Base-by-base conservation (phyloP, 2,888 invertebrate genomes). In the Hyalella azteca region DNA sequence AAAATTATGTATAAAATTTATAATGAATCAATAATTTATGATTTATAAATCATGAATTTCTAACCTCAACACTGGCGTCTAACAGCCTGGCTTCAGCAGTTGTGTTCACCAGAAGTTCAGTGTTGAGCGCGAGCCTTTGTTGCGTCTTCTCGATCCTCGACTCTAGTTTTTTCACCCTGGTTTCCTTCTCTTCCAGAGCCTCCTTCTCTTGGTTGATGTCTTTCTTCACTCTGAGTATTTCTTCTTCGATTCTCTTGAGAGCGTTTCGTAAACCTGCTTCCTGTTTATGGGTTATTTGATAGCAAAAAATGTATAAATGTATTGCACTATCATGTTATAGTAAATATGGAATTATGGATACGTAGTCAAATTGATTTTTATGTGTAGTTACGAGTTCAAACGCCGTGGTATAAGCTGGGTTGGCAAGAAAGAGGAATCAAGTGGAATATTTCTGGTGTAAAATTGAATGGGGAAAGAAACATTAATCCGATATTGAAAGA, bases 61-160 rank as follows among this genome's bases (percentile, higher is more conserved):
- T 39, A n/a, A 82, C 82, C 80, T 82, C 80, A 40, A 82, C 11
- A 32, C 79, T 77, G 32, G 77, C 60, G 49, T 82, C 78, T 29
- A 82, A 22, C 22, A 19, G 80, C 73, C 29, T 80, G 66, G 11
- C 80, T n/a, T 39, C 76, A 19, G 75, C 36, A 26, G 7, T 41
- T 0, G 45, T 45, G 19, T 75, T 75, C 3, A 41, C 75, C 75
- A 82, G 54, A 29, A 82, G 76, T 39, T 82, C 82, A 29, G 82
- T 60, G 45, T 82, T 81, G 26, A 82, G 76, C 22, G 59, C 59
- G 2, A 81, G 48, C 22, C 79, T 82, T 26, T 82, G 77, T 13
- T 81, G 77, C 3, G 81, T 75, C 36, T 79, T 81, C n/a, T 54
- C 49, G 73, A 66, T 79, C 15, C 76, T 66, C 49, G 79, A 77